Evolutionary conservation across 2,888 invertebrate species (phyloP).

Genomic region (Suillia variegata): DNA sequence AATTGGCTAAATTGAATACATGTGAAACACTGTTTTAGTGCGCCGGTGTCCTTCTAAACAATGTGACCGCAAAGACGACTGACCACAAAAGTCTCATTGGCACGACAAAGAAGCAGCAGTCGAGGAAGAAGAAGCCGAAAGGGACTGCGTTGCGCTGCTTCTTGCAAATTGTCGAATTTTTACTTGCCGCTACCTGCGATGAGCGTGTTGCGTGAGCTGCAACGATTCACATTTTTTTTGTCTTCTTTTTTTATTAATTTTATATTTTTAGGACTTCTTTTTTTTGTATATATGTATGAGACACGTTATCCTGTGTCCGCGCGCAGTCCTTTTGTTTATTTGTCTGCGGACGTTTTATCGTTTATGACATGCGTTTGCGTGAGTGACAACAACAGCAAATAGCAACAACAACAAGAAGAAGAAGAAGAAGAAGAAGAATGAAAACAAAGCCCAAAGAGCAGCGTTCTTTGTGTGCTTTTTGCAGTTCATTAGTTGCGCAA

Average conservation of each 20-base stretch:
- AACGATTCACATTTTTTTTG: conserved; percentile 15
- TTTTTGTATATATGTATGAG: conserved; percentile 6
- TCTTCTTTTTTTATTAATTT: not conserved
- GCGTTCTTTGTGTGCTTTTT: not conserved
- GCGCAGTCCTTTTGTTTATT: conserved; percentile 25
- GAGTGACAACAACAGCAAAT: not conserved
- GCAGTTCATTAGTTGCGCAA: conserved; percentile 4
- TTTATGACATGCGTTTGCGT: conserved; percentile 18
- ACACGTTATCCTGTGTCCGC: not conserved
- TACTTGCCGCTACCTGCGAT: conserved; percentile 21
- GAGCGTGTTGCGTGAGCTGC: too few relatives aligned
- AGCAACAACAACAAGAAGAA: not conserved
- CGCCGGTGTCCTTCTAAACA: not conserved
- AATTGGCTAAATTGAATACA: not conserved
- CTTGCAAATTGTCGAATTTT: conserved; percentile 20
- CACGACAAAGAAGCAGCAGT: not conserved
- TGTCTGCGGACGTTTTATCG: conserved; percentile 11
- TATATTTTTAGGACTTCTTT: conserved; percentile 19
- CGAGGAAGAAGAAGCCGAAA: too few relatives aligned
- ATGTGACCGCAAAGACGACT: not conserved
- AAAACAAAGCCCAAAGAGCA: not conserved
- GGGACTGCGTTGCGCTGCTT: not conserved
- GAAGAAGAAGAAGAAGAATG: too few relatives aligned
- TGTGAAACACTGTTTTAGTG: conserved; percentile 4
- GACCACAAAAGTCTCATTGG: not conserved